A percentile compares a stretch with the other conserved stretches of the same genome.
These are phyloP conservation scores for Acleris laterana DNA, from an alignment of 2,888 invertebrate species.

Conservation along the genomic window DNA sequence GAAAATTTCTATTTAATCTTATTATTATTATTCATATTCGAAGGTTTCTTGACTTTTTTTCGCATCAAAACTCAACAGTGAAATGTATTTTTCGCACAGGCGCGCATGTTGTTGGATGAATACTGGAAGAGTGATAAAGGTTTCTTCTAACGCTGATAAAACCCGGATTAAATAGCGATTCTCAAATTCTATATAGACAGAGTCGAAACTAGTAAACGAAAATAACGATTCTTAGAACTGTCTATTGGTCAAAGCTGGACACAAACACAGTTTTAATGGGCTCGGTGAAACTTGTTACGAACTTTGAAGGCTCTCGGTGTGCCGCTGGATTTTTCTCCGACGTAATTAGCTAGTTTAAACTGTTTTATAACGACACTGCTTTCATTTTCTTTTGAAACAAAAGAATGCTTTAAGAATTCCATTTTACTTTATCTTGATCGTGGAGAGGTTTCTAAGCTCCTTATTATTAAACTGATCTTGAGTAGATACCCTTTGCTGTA, in stretches of 20 bases:
- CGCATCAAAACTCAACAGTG: too few species aligned
- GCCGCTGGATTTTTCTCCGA: slow-evolving; percentile 52
- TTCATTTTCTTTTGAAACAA: slow-evolving; percentile 57
- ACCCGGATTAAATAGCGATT: neutral
- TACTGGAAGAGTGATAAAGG: too few species aligned
- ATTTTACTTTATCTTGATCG: slow-evolving; percentile 51
- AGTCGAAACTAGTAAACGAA: neutral
- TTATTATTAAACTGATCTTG: neutral
- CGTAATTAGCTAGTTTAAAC: slow-evolving; percentile 66
- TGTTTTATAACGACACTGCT: slow-evolving; percentile 59
- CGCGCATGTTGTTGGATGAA: too few species aligned
- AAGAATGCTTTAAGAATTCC: slow-evolving; percentile 56
- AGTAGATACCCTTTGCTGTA: too few species aligned
- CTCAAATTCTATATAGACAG: neutral
- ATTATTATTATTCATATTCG: too few species aligned
- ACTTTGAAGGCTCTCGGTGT: slow-evolving; percentile 51
- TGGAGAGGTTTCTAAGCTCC: slow-evolving; percentile 38
- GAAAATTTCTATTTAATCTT: too few species aligned
- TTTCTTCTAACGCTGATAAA: too few species aligned
- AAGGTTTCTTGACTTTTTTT: too few species aligned
- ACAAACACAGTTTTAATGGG: slow-evolving; percentile 52
- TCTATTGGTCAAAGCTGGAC: slow-evolving; percentile 34
- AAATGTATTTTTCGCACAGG: too few species aligned
- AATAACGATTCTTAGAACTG: neutral
- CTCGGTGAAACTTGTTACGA: slow-evolving; percentile 55